Percentiles rank a stretch among this genome's conserved stretches.
Conservation (phyloP, 2,797 vertebrate genomes). For the Eutrigla gurnardus region DNA sequence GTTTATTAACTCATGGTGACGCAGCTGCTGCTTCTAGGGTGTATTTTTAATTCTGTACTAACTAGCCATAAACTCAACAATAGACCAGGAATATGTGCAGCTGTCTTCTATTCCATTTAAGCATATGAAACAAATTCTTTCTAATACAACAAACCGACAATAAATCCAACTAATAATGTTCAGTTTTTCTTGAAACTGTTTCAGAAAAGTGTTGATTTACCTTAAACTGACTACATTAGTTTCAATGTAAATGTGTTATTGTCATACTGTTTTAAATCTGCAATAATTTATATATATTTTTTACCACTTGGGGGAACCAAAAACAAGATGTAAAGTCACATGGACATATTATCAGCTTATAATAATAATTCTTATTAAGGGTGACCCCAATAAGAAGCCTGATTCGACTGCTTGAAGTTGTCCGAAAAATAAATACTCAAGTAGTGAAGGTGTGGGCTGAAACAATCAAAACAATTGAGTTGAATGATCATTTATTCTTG, state of each 20-base stretch:
- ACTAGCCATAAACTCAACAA: background rate
- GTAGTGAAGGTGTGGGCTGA: background rate
- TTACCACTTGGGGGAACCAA: background rate
- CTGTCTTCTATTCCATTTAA: background rate
- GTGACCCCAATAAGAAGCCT: no score
- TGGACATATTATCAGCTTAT: background rate
- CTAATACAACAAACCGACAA: background rate
- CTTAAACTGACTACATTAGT: background rate
- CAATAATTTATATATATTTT: background rate
- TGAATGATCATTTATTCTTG: background rate
- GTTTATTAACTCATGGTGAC: slow-evolving; percentile 12
- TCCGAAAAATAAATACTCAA: no score
- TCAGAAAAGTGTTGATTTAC: no score
- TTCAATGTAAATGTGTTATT: background rate
- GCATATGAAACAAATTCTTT: background rate
- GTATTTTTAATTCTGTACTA: slow-evolving; percentile 3
- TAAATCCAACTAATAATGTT: no score
- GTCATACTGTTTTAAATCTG: background rate
- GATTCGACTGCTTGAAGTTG: no score
- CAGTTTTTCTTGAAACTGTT: no score
- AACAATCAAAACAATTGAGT: slow-evolving; percentile 1
- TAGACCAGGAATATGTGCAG: background rate
- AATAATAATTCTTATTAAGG: no score
- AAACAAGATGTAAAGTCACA: background rate
- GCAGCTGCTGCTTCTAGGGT: slow-evolving; percentile 14